Evolutionary conservation across 2,113 vertebrate species (phyloP), one percentile per base, ranked within the genome.

Genomic region (Notothenia rossii): DNA sequence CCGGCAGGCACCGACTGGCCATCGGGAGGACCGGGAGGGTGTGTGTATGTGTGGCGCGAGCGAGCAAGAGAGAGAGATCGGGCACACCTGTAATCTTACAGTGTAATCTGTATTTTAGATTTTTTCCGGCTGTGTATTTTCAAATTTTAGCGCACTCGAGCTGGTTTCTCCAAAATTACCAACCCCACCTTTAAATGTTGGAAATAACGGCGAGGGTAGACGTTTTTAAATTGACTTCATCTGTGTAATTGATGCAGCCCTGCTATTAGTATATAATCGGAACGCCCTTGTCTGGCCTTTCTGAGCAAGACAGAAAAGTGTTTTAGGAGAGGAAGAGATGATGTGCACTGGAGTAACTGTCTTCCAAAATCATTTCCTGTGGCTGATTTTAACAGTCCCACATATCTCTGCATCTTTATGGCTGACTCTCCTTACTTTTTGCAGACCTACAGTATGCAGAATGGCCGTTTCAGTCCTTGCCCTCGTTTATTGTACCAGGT

Each of bases 401-500:
- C 72, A 83, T 69, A 82, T 80, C 65, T 50, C 33, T 80, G 63
- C 46, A 73, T 79, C 63, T 88, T 85, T 83, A 84, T 71, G 63
- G 69, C 75, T 75, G 67, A 83, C 58, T 59, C 70, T 79, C 72
- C 59, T 61, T 67, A 82, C 75, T 76, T 77, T 85, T 67, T 73
- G 82, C 72, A 79, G 61, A 80, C 48, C 74, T 67, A 65, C n/a
- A 53, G 77, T 85, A 88, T 88, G 86, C 82, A 89, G 82, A 88
- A 88, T 73, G 61, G 82, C 49, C 25, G 36, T 84, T 86, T 85
- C 84, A 83, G 45, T 83, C 76, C 77, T 59, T 29, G 61, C 62
- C 65, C 77, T 69, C 75, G 1, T 89, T 89, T 89, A 91, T 87
- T 87, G 82, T 91, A 82, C 84, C 82, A 82, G 71, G 83, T 80